Percentiles rank a stretch among this genome's conserved stretches.
Evolutionary conservation across 2,113 vertebrate genomes (phyloP).

Genomic region (Pedionomus torquatus): DNA sequence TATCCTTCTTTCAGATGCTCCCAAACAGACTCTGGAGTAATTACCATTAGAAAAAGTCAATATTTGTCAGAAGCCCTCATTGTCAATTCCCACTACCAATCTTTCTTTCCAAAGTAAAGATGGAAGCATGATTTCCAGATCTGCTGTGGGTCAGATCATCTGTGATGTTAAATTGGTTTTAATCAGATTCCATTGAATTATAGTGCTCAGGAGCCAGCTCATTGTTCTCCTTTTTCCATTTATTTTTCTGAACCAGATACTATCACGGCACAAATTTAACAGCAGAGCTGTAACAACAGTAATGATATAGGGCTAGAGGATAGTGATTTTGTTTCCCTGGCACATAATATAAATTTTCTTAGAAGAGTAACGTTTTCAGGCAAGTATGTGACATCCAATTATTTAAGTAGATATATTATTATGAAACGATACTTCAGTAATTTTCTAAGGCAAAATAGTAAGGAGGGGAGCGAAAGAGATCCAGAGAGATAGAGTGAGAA

Average conservation of each 20-base stretch:
- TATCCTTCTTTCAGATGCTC: background rate
- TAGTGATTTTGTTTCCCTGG: background rate
- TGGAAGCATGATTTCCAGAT: background rate
- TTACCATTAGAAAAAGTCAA: background rate
- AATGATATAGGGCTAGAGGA: background rate
- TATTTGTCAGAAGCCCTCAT: background rate
- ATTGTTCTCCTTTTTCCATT: background rate
- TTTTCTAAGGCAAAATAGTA: background rate
- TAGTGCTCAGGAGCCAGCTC: background rate
- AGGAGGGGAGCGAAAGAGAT: background rate
- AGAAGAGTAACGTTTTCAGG: background rate
- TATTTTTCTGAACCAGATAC: background rate
- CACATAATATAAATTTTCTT: background rate
- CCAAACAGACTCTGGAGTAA: background rate
- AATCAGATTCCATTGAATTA: background rate
- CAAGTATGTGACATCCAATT: background rate
- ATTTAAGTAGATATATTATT: background rate
- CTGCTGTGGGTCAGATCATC: background rate
- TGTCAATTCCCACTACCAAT: background rate
- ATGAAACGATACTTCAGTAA: background rate
- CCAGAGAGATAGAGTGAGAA: background rate
- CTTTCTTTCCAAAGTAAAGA: background rate
- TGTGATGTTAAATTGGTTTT: background rate
- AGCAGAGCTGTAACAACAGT: background rate
- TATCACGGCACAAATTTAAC: background rate